Conservation (phyloP, 64 coral and sea anemone genomes). For the Montipora efflorescens region DNA sequence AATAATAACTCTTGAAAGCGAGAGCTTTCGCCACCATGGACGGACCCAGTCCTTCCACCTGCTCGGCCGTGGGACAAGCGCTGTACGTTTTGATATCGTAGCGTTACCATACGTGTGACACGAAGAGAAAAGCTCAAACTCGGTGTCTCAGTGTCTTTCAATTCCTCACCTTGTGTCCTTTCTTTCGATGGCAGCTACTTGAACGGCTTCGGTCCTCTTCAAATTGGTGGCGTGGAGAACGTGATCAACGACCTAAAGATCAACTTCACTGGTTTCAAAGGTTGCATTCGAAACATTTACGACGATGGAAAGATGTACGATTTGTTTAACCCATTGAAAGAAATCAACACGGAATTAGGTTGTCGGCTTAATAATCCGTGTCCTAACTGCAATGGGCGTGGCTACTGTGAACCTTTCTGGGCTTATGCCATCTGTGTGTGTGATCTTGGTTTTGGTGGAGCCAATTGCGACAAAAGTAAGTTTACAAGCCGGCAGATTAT, state of each 20-base stretch:
- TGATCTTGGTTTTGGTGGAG: conserved; percentile 77
- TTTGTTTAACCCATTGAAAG: conserved; percentile 72
- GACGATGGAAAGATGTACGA: conserved; percentile 91
- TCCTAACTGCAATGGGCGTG: conserved; percentile 78
- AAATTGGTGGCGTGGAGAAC: conserved; percentile 90
- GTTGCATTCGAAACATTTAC: conserved; percentile 87
- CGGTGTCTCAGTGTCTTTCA: too few relatives aligned
- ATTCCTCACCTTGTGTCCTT: neutral
- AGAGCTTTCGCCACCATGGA: too few relatives aligned
- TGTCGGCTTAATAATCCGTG: conserved; percentile 74
- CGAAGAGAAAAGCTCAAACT: too few relatives aligned
- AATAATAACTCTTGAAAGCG: too few relatives aligned
- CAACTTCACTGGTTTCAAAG: conserved; percentile 70
- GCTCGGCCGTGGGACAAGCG: too few relatives aligned
- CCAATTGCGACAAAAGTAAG: conserved; percentile 87
- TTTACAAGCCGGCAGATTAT: neutral
- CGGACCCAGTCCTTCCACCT: too few relatives aligned
- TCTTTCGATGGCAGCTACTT: conserved; percentile 61
- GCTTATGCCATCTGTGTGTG: conserved; percentile 86
- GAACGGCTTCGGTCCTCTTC: conserved; percentile 95
- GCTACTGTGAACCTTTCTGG: conserved; percentile 88
- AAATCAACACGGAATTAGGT: conserved; percentile 73
- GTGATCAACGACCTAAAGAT: conserved; percentile 35
- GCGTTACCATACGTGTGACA: too few relatives aligned
- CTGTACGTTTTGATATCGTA: too few relatives aligned